Base-by-base conservation (phyloP, 1,140 invertebrate genomes). In the Spodoptera frugiperda region DNA sequence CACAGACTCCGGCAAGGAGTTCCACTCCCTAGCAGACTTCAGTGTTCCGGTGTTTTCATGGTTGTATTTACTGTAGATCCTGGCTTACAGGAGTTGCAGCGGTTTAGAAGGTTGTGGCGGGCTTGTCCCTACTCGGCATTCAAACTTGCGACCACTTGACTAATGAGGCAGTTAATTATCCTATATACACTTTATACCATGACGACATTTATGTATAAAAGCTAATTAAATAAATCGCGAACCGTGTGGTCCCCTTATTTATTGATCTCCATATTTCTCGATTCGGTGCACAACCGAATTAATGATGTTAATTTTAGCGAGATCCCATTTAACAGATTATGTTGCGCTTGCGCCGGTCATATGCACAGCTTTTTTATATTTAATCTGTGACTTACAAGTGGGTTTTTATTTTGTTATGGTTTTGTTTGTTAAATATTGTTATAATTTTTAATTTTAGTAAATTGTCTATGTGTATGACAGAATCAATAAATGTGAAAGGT, bases 291-390 rank as follows among this genome's bases (percentile, higher is more conserved):
- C 44, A 49, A 54, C 15, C 53, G 33, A 71, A 71, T 71, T 71
- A 71, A 71, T 71, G 30, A 54, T 25, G 53, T 71, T 71, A 54
- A 57, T 57, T 55, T 71, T 71, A 54, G 68, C 68, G 11, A 39
- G 33, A 46, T 33, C 51, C 68, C 65, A 68, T 53, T 68, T 53
- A 30, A 53, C 30, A 55, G 68, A 57, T 33, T 71, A 30, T 33
- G 68, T 71, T 15, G 68, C 48, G 59, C 30, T 9, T 63, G 30
- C 59, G 10, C 33, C 11, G 44, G 9, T 61, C 15, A 17, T 3
- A n/a, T 17, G 57, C n/a, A 1, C 25, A 39, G n/a, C n/a, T 15
- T 59, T n/a, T n/a, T n/a, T n/a, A n/a, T n/a, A n/a, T n/a, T 65
- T 30, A 65, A 67, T 67, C 44, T 49, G 39, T n/a, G 14, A 19